Conservation (phyloP, 2,797 vertebrate genomes). For the Manis pentadactyla region DNA sequence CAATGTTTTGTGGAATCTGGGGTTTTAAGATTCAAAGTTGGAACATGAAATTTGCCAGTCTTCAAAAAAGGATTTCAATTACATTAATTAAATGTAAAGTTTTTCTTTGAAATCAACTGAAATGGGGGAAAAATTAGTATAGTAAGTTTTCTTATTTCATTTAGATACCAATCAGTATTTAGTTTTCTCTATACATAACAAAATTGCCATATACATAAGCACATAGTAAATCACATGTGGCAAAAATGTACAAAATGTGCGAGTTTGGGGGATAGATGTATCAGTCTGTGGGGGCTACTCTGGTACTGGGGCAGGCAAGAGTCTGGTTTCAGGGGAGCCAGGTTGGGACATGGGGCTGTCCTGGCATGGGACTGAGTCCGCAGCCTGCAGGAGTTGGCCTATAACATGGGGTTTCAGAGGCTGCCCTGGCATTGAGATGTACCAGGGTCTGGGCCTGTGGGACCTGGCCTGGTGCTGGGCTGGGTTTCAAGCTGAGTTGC, state of each 20-base stretch:
- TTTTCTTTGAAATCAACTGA: not conserved
- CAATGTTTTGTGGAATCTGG: not conserved
- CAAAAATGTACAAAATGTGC: not conserved
- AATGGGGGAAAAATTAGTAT: not conserved
- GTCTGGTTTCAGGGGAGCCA: not conserved
- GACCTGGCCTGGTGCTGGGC: not conserved
- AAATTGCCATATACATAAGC: not conserved
- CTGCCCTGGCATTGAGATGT: not conserved
- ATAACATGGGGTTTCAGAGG: rapidly evolving
- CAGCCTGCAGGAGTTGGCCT: rapidly evolving
- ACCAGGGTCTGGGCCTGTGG: too few species aligned
- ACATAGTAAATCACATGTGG: not conserved
- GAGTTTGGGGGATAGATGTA: not conserved
- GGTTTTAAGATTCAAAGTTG: not conserved
- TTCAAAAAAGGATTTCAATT: not conserved
- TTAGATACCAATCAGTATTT: not conserved
- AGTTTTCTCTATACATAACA: not conserved
- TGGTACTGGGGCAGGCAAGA: too few species aligned
- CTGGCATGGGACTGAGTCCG: not conserved
- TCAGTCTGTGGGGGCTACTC: not conserved
- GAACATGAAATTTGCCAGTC: not conserved
- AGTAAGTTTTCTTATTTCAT: not conserved
- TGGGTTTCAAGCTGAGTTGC: not conserved
- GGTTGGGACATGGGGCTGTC: too few species aligned
- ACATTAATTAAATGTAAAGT: not conserved